Evolutionary conservation across 2,113 vertebrate species (phyloP).

Genomic region (Trogon melanurus): DNA sequence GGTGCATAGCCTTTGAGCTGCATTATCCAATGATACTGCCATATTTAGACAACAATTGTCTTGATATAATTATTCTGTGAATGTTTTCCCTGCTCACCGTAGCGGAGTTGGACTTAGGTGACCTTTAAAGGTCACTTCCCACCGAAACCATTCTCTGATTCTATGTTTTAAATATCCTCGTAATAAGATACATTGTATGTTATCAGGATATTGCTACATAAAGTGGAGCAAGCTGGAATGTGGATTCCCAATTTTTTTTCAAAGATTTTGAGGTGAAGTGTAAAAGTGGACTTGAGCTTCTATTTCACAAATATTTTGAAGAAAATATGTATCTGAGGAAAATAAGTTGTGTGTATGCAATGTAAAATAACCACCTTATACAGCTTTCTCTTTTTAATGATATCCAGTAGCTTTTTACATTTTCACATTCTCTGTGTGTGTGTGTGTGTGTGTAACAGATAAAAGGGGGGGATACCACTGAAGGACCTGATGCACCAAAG

Average conservation of each 20-base stretch:
- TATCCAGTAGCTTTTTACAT: background rate
- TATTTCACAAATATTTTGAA: background rate
- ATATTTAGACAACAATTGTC: background rate
- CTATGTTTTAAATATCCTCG: background rate
- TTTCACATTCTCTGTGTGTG: background rate
- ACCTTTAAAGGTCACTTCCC: background rate
- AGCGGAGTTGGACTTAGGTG: background rate
- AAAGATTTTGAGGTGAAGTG: background rate
- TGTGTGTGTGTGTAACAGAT: slow-evolving; percentile 71
- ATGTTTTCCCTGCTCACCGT: background rate
- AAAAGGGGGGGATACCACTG: slow-evolving; percentile 83
- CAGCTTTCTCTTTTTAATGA: background rate
- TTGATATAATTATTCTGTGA: background rate
- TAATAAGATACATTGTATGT: background rate
- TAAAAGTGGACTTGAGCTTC: background rate
- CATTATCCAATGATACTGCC: background rate
- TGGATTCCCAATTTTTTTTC: background rate
- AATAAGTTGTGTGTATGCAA: background rate
- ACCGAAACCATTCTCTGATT: background rate
- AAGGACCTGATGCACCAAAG: slow-evolving; percentile 87
- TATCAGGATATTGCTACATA: too few relatives aligned
- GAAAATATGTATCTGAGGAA: background rate
- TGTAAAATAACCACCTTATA: background rate
- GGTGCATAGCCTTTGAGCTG: background rate
- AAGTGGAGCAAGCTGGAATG: background rate